Evolutionary conservation across 1,140 invertebrate species (phyloP).

Genomic region (Mesaphorura yosii): DNA sequence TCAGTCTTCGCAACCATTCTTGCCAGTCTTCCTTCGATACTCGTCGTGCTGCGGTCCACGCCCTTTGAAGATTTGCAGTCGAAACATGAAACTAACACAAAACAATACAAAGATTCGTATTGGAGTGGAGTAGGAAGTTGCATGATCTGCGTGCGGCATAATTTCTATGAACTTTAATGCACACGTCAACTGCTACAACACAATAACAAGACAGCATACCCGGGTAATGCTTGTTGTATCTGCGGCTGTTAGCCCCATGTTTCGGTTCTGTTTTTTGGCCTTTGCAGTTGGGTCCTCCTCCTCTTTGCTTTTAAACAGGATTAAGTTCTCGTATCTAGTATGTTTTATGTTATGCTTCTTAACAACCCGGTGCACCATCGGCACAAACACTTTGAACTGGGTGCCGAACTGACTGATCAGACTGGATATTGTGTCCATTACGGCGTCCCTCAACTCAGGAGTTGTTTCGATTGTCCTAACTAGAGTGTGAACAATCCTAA

Average conservation of each 20-base stretch:
- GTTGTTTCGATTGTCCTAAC: constrained; percentile 68
- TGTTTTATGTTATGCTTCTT: constrained; percentile 70
- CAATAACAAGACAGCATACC: constrained; percentile 29
- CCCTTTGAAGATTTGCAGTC: constrained; percentile 67
- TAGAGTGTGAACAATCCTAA: constrained; percentile 83
- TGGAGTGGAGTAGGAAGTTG: constrained; percentile 11
- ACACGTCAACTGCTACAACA: background rate
- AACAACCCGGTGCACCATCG: constrained; percentile 74
- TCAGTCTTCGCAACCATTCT: constrained; percentile 85
- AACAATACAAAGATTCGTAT: too few relatives aligned
- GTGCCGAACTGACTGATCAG: constrained; percentile 75
- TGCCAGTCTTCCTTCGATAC: constrained; percentile 98
- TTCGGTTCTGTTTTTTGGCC: constrained; percentile 29
- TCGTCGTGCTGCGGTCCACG: constrained; percentile 76
- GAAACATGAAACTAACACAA: constrained; percentile 65
- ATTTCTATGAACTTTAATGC: background rate
- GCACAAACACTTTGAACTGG: constrained; percentile 85
- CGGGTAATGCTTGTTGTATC: constrained; percentile 61
- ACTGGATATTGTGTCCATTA: constrained; percentile 84
- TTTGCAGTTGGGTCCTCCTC: constrained; percentile 36
- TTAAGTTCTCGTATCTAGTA: constrained; percentile 59
- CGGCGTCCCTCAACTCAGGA: constrained; percentile 60
- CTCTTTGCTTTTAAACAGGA: constrained; percentile 40
- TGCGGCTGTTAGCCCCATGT: constrained; percentile 43
- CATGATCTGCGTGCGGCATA: background rate